Evolutionary conservation across 2,888 invertebrate species (phyloP).

Genomic region (Noctua janthina): DNA sequence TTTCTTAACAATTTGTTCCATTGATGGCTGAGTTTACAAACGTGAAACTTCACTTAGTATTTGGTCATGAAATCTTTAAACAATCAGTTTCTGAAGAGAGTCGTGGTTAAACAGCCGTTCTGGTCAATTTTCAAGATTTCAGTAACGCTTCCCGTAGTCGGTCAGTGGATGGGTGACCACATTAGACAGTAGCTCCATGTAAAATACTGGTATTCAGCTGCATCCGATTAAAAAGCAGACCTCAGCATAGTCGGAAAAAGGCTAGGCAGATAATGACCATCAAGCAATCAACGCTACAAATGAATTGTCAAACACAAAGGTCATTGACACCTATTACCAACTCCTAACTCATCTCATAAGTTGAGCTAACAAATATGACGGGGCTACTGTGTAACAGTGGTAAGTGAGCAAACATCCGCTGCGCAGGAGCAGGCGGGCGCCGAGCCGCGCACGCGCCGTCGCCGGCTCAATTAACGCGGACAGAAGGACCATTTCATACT

Average conservation of each 20-base stretch:
- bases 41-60: neutral
- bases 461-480: constrained; percentile 40
- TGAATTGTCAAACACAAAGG: constrained; percentile 27
- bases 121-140: neutral
- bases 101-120: neutral
- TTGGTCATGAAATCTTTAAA: neutral
- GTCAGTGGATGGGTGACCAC: neutral
- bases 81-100: neutral
- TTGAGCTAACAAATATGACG: constrained; percentile 39
- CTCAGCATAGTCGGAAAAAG: too few species aligned
- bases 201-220: neutral
- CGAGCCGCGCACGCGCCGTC: constrained; percentile 45
- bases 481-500: constrained; percentile 24
- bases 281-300: neutral
- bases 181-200: neutral
- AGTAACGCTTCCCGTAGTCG: neutral
- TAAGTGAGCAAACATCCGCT: constrained; percentile 66
- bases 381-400: constrained; percentile 44
- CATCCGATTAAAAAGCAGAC: neutral
- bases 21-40: constrained; percentile 2
- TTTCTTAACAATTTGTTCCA: neutral
- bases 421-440: constrained; percentile 50
- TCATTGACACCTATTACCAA: constrained; percentile 37
- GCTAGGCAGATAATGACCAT: neutral
- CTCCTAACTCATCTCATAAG: constrained; percentile 35